Conservation (phyloP, 2,888 invertebrate species). For the Acrocyrtus sp. region DNA sequence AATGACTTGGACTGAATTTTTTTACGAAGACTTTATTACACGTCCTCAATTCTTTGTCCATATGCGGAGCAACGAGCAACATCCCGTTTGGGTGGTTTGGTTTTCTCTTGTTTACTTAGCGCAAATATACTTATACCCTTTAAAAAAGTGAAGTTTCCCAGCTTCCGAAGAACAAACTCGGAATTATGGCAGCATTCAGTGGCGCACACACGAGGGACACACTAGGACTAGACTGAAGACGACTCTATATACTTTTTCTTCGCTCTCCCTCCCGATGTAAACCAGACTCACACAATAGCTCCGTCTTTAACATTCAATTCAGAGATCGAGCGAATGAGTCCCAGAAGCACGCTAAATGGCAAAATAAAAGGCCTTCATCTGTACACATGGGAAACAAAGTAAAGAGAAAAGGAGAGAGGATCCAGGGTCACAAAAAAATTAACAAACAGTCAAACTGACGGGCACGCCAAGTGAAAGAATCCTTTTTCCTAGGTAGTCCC, state of each 20-base stretch:
- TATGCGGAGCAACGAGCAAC: too few relatives aligned
- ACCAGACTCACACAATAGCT: neutral
- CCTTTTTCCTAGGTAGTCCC: neutral
- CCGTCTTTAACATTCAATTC: constrained; percentile 41
- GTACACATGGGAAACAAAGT: constrained; percentile 25
- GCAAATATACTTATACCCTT: too few relatives aligned
- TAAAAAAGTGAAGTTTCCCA: too few relatives aligned
- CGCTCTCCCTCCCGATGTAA: neutral
- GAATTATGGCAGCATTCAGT: neutral
- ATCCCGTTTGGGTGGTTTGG: too few relatives aligned
- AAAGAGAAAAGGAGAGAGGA: constrained; percentile 15
- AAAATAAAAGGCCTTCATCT: constrained; percentile 33
- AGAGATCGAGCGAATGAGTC: constrained; percentile 38
- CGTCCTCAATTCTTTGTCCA: too few relatives aligned
- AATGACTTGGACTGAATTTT: too few relatives aligned
- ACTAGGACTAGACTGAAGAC: neutral
- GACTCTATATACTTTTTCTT: too few relatives aligned
- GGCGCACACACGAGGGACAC: neutral
- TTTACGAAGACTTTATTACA: too few relatives aligned
- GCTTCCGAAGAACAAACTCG: too few relatives aligned
- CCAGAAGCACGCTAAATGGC: constrained; percentile 42
- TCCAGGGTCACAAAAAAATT: constrained; percentile 43
- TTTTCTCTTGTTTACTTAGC: too few relatives aligned
- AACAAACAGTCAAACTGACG: constrained; percentile 6
- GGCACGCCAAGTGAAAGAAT: neutral